Evolutionary conservation across 2,113 vertebrate genomes (phyloP), one percentile per base, ranked within the genome.

Genomic region (Corythoichthys haematopterus): DNA sequence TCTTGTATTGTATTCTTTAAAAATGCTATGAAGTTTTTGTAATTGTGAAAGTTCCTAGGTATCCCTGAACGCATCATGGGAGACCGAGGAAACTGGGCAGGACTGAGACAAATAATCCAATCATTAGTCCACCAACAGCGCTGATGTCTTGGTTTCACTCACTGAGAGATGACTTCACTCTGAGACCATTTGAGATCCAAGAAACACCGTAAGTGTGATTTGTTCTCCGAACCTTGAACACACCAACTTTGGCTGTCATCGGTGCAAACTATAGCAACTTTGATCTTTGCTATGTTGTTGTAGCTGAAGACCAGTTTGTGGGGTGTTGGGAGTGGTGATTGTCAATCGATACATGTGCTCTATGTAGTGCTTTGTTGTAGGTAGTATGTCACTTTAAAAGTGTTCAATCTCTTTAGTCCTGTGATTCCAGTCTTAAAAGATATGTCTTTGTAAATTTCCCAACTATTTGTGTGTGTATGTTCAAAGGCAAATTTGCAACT

Each of bases 91-190:
- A 50, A 61, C 80, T 66, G 66, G 45, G 57, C 70, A 69, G 53
- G 69, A 77, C 69, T n/a, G 76, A 73, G 74, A 69, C 76, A 50
- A 81, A 76, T 85, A 84, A 87, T 82, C 85, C 82, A 76, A 78
- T 85, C 76, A 85, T 64, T 46, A 71, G 75, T 65, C 36, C 52
- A 8, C 38, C 0, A 73, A 40, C 70, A 53, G 28, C 58, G 52
- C 74, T 51, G 37, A 86, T 83, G 85, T 83, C 85, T 73, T 83
- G 85, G 82, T 64, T 85, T 3, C 79, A 76, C 69, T 66, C 81
- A 45, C 76, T 83, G 76, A 76, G 73, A 71, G 87, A 89, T 84
- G 85, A 86, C 36, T 86, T 86, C 64, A 76, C 68, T 50, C 77
- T 86, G 84, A 87, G 50, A 9, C 84, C 87, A 68, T 85, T 82